Evolutionary conservation across 2,797 vertebrate species (phyloP), one percentile per base, ranked within the genome.

Genomic region (Moxostoma hubbsi): DNA sequence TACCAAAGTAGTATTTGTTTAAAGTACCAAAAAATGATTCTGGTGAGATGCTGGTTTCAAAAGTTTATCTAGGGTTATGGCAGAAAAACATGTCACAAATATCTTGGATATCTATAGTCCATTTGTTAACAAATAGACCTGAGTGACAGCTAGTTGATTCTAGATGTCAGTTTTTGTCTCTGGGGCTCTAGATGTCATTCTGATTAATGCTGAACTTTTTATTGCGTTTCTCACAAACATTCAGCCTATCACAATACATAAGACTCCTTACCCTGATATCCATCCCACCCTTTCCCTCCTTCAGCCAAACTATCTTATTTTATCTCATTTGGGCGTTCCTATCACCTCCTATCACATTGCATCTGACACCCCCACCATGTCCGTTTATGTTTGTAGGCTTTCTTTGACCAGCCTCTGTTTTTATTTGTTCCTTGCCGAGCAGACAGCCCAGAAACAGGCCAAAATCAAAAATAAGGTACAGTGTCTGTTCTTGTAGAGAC

Each of bases 391-490:
- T 75, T 64, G 62, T 58, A 53, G 65, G 88, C 90, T 87, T 92
- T 89, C 82, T 91, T 94, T 95, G 95, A 95, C 92, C 87, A 57
- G 92, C 94, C 90, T 93, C 90, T 93, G 77, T 95, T 91, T 93
- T 89, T 94, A 81, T 93, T 95, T 96, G 83, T 96, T 91, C 92
- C 90, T 92, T 92, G 93, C 93, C 84, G 92, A 93, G 90, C 95
- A 98, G 97, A 96, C 96, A 85, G 96, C 96, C 90, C 97, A 98
- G 94, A 98, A 97, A 93, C 96, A 98, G 93, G 95, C 96, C 84
- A 97, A 97, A 94, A 97, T 95, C 96, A 96, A 95, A 89, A 97
- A 98, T 90, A 97, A 97, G 96, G 97, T 98, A 94, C 90, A 93
- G 92, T 95, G 94, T 83, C 85, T 92, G 91, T 93, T 93, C 88